Evolutionary conservation across 2,888 invertebrate genomes (phyloP).

Genomic region (Geotrupes spiniger): DNA sequence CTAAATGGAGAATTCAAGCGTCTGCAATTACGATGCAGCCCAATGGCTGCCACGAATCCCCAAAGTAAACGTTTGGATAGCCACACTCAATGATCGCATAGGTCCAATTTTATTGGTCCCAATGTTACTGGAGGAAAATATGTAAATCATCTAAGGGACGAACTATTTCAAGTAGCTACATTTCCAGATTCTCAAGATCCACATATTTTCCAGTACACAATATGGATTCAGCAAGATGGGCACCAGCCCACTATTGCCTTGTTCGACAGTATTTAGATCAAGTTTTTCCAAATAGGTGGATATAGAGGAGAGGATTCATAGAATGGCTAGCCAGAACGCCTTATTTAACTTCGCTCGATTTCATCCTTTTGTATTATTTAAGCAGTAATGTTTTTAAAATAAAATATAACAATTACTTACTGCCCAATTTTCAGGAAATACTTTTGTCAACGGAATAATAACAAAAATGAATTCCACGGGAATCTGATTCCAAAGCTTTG

Average conservation of each 20-base stretch:
- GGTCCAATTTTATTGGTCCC: no score
- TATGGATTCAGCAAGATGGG: conserved; percentile 18
- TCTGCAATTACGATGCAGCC: no score
- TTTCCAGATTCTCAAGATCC: conserved; percentile 14
- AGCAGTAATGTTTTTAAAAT: conserved; percentile 16
- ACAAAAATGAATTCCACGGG: no score
- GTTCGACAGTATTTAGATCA: conserved; percentile 14
- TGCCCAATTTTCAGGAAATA: no score
- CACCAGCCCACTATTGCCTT: conserved; percentile 9
- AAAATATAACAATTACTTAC: conserved; percentile 11
- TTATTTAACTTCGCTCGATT: conserved; percentile 17
- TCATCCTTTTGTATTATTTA: no score
- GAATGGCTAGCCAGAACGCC: conserved; percentile 17
- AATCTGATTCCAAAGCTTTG: no score
- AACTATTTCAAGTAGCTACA: conserved; percentile 10
- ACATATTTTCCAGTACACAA: conserved; percentile 9
- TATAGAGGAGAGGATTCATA: conserved; percentile 10
- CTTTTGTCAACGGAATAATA: no score
- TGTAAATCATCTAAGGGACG: not conserved
- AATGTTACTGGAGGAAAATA: no score
- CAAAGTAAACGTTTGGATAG: no score
- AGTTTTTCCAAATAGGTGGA: conserved; percentile 16
- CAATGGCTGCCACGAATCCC: no score
- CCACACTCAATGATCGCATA: no score
- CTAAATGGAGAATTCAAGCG: no score